A percentile compares a stretch with the other conserved stretches of the same genome.
phyloP scores from a whole-genome alignment of 2,113 vertebrate species.

The Menura novaehollandiae region DNA sequence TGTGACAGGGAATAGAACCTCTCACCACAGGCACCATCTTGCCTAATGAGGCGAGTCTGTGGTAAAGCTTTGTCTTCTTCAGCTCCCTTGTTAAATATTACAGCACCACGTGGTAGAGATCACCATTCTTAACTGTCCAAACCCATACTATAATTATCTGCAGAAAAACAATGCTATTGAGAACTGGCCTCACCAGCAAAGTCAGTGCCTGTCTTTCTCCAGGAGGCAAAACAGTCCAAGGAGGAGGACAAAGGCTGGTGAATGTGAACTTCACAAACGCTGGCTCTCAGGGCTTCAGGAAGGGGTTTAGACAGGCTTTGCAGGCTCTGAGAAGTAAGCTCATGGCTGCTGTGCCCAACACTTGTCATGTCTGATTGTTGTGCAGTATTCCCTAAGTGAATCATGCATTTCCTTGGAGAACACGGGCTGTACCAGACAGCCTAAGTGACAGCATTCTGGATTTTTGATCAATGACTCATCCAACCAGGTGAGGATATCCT shows the following conservation, averaged over 20 bases:
- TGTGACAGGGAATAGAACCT: not conserved
- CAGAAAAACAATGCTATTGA: not conserved
- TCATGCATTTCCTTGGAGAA: not conserved
- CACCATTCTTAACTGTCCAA: not conserved
- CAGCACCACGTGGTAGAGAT: not conserved
- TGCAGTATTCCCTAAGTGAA: not conserved
- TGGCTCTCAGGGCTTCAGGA: not conserved
- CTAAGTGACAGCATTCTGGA: not conserved
- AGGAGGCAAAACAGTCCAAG: not conserved
- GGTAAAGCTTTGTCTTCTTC: conserved; percentile 7
- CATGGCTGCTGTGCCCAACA: not conserved
- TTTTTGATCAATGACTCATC: not conserved
- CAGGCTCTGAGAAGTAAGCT: not conserved
- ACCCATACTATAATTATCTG: not conserved
- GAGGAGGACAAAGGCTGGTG: not conserved
- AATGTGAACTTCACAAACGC: not conserved
- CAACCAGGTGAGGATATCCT: not conserved
- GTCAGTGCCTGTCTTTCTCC: not conserved
- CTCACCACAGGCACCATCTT: conserved; percentile 9
- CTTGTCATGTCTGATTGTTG: not conserved
- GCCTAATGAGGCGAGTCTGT: not conserved
- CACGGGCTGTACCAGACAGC: not conserved
- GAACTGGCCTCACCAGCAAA: not conserved
- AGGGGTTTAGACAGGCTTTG: not conserved
- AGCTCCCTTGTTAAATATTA: not conserved